Evolutionary conservation across 2,113 vertebrate genomes (phyloP), one percentile per base, ranked within the genome.

Genomic region (Pseudorectes ferrugineus): DNA sequence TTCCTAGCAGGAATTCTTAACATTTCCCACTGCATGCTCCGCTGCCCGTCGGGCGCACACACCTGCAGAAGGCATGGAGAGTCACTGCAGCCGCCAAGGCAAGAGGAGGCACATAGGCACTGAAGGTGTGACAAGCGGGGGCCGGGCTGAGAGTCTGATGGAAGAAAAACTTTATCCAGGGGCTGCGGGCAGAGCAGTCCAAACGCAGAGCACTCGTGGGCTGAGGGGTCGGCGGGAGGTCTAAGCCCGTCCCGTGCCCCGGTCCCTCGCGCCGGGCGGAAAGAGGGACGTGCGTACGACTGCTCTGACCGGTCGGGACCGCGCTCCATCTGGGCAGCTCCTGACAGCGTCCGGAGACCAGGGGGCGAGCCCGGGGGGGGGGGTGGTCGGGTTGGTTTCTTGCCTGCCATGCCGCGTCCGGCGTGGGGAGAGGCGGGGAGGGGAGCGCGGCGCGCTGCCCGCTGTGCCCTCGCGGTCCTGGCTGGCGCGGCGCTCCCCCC

Each of bases 1-100:
- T 23, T 20, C 31, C 25, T 2, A 52, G 31, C 6, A 36, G 52
- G 28, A 28, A 33, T 42, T 2, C 24, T 17, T 10, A 23, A 25
- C 40, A 1, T 18, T 55, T 28, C 5, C 2, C 12, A 6, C 20
- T 6, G 43, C 5, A 0, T 0, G 18, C 24, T 46, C 20, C 4
- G 11, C 28, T 6, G 5, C 21, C 14, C 0, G 3, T 9, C 5
- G 6, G 55, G n/a, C 51, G 7, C n/a, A 2, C n/a, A 4, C 2
- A 13, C 42, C 67, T 0, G 33, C 9, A 20, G 25, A 43, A 46
- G 51, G 28, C 28, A 12, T 0, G n/a, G 31, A 10, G 25, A 35
- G 14, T 10, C 33, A 1, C 38, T 3, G 12, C 40, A 10, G 62
- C 48, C 15, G 8, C 1, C 20, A 2, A 9, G 29, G 54, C 33